These are phyloP conservation scores for Phyllostomus discolor DNA, from an alignment of 2,113 vertebrate genomes.

Conservation along the genomic window DNA sequence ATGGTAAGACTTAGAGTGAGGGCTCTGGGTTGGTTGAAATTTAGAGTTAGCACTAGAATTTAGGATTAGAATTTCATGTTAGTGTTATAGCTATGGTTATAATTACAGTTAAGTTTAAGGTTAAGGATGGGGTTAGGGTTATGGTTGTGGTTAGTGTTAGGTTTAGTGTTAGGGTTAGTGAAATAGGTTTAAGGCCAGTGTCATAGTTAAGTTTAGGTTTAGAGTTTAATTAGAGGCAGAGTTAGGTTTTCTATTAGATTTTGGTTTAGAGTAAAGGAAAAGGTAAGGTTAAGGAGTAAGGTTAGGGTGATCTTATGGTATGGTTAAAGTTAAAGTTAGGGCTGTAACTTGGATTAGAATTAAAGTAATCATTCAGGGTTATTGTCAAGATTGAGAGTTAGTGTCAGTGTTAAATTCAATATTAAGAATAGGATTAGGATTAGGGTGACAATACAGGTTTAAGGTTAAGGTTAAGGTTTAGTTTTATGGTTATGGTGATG, in stretches of 20 bases:
- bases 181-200: neutral
- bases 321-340: neutral
- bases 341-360: neutral
- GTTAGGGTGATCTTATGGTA: neutral
- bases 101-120: neutral
- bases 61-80: neutral
- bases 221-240: neutral
- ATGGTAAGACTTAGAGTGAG: neutral
- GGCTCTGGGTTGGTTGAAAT: neutral
- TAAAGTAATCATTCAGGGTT: neutral
- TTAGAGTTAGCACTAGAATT: neutral
- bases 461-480: neutral
- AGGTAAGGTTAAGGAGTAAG: neutral
- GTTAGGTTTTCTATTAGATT: neutral
- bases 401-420: neutral
- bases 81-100: neutral
- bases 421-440: neutral
- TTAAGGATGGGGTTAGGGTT: neutral
- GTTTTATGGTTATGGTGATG: neutral
- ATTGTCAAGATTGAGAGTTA: neutral
- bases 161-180: neutral
- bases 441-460: neutral
- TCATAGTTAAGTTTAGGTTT: neutral
- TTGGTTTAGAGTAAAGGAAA: neutral
- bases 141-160: neutral